These are phyloP conservation scores for Drosophila willistoni DNA, from an alignment of 1,140 invertebrate species.

Conservation along the genomic window DNA sequence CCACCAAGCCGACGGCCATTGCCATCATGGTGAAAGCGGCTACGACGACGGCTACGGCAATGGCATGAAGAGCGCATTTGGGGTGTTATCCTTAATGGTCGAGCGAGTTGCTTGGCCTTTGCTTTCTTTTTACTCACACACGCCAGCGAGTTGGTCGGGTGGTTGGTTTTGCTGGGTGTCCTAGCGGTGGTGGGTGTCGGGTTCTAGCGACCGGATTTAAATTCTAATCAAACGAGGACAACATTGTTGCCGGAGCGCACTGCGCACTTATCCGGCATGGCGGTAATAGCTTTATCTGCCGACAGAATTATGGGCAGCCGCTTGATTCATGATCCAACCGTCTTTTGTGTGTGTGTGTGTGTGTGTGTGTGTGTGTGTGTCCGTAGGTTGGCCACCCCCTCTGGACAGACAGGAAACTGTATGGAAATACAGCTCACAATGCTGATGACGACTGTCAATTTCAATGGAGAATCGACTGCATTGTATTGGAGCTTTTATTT, in stretches of 20 bases:
- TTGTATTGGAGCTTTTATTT: slow-evolving; percentile 34
- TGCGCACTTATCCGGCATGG: slow-evolving; percentile 74
- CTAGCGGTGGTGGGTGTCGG: slow-evolving; percentile 19
- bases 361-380: slow-evolving; percentile 22
- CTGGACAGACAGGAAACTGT: slow-evolving; percentile 50
- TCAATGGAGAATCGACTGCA: slow-evolving; percentile 49
- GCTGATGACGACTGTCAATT: slow-evolving; percentile 48
- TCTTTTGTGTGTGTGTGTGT: slow-evolving; percentile 37
- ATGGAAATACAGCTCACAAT: slow-evolving; percentile 32
- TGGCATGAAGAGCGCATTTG: slow-evolving; percentile 54
- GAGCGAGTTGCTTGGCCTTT: slow-evolving; percentile 41
- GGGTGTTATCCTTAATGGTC: slow-evolving; percentile 75
- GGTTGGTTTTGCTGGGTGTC: slow-evolving; percentile 25
- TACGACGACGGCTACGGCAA: slow-evolving; percentile 32
- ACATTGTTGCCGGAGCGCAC: slow-evolving; percentile 35
- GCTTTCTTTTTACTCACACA: slow-evolving; percentile 54
- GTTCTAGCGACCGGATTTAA: slow-evolving; percentile 63
- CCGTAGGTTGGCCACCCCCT: neutral
- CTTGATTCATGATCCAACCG: slow-evolving; percentile 73
- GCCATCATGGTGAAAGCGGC: neutral
- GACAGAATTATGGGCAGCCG: slow-evolving; percentile 72
- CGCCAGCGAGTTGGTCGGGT: slow-evolving; percentile 29
- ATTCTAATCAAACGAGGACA: slow-evolving; percentile 75
- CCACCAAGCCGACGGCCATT: slow-evolving; percentile 36
- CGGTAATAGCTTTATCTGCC: slow-evolving; percentile 81